Evolutionary conservation across 1,140 invertebrate species (phyloP).

Genomic region (Temnothorax longispinosus): DNA sequence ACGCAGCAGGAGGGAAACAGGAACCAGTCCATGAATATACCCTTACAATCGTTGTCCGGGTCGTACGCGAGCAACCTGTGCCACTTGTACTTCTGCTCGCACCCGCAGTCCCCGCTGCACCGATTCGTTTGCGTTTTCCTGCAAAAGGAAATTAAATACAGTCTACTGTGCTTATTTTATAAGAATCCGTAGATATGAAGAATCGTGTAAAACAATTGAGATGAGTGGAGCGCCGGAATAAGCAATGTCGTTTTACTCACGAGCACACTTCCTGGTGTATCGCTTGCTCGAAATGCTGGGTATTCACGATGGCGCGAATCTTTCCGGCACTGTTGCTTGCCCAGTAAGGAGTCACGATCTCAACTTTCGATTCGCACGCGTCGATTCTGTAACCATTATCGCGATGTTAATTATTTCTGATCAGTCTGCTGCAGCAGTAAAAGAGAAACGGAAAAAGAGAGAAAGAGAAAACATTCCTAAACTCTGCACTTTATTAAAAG

Average conservation of each 20-base stretch:
- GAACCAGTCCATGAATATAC: slow-evolving; percentile 98
- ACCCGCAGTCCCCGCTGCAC: slow-evolving; percentile 94
- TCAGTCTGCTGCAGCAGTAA: background rate
- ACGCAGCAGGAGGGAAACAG: slow-evolving; percentile 97
- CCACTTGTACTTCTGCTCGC: slow-evolving; percentile 96
- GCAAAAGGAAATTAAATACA: slow-evolving; percentile 80
- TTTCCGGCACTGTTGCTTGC: slow-evolving; percentile 96
- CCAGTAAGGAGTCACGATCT: slow-evolving; percentile 97
- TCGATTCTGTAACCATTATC: slow-evolving; percentile 89
- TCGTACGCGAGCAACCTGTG: slow-evolving; percentile 96
- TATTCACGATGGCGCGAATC: slow-evolving; percentile 96
- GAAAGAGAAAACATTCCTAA: background rate
- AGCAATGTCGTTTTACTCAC: slow-evolving; percentile 86
- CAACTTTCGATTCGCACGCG: slow-evolving; percentile 96
- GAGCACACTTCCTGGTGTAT: slow-evolving; percentile 97
- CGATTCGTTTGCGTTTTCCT: slow-evolving; percentile 93
- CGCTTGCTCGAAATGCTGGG: slow-evolving; percentile 97
- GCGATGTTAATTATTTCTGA: background rate
- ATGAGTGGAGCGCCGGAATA: background rate
- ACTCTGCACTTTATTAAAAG: too few species aligned
- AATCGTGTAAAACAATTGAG: background rate
- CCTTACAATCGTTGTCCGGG: slow-evolving; percentile 96
- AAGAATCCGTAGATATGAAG: background rate
- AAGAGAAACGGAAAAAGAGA: background rate
- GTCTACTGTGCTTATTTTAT: background rate